Base-by-base conservation (phyloP, 2,113 vertebrate genomes). In the Pampusana beccarii region DNA sequence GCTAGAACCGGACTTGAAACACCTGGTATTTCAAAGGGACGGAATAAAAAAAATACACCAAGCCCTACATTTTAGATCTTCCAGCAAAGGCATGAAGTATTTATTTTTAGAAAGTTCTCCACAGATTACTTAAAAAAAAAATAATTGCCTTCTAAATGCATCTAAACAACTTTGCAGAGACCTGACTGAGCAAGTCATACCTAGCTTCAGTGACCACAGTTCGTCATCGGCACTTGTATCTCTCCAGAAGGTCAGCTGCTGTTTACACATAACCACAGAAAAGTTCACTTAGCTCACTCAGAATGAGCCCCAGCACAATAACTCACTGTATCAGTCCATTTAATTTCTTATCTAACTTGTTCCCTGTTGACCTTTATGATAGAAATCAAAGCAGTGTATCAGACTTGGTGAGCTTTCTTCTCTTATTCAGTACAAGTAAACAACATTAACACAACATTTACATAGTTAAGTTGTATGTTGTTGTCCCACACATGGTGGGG, bases 241-340 rank as follows among this genome's bases (percentile, higher is more conserved):
- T 92, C 65, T 69, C 18, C 65, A 69, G 50, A 92, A 94, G 86
- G 92, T 94, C 92, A 91, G 80, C 25, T 90, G 70, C 83, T 92
- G 54, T 92, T 92, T 90, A 92, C 65, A 75, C 4, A 3, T 46
- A 93, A 89, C 60, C 69, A 65, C 86, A 92, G 90, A 80, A 73
- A 82, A 95, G 92, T 90, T 95, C 92, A 73, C 56, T 56, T 64
- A 23, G 73, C 56, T 91, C 9, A 12, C 53, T 90, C 70, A 24
- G 48, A 86, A 78, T 5, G 25, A 81, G 34, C 79, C 57, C 56
- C 28, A 92, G 53, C 65, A 95, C 61, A 84, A 18, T 74, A 93
- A 53, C 61, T 72, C 51, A 29, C 60, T 65, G 1, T 53, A 72
- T 81, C 77, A 80, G 18, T 19, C 25, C 26, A 71, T 91, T 83